Percentiles rank a stretch among this genome's conserved stretches.
Conservation (phyloP, 1,140 invertebrate species). For the Pinna nobilis region DNA sequence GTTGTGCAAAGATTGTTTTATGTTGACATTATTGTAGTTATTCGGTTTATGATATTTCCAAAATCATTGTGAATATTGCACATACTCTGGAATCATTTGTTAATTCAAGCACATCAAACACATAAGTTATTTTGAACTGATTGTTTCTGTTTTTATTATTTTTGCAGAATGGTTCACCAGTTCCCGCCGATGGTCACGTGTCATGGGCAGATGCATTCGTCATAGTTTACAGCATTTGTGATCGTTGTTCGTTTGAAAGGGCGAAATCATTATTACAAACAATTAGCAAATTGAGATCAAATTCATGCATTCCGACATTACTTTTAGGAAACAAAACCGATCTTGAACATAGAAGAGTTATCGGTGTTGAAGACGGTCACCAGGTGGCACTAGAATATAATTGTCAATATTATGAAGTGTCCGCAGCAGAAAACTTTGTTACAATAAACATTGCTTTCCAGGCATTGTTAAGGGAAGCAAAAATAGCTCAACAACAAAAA, state of each 20-base stretch:
- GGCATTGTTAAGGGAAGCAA: conserved; percentile 81
- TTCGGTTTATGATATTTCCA: too few species aligned
- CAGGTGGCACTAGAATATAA: conserved; percentile 85
- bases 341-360: conserved; percentile 86
- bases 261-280: conserved; percentile 84
- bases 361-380: conserved; percentile 87
- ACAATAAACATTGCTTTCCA: conserved; percentile 88
- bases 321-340: conserved; percentile 89
- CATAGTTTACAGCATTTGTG: conserved; percentile 88
- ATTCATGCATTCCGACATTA: conserved; percentile 77
- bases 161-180: conserved; percentile 22
- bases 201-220: conserved; percentile 90
- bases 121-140: too few species aligned
- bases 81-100: too few species aligned
- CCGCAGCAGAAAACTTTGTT: conserved; percentile 86
- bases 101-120: too few species aligned
- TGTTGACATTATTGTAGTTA: too few species aligned
- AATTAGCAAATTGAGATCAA: conserved; percentile 77
- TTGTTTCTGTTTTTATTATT: conserved; percentile 18
- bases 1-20: too few species aligned
- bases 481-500: conserved; percentile 83
- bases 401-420: conserved; percentile 91
- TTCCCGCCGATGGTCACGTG: conserved; percentile 67
- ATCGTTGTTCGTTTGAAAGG: conserved; percentile 83
- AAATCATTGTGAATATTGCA: too few species aligned